Evolutionary conservation across 2,888 invertebrate genomes (phyloP).

Genomic region (Syrista parreyssii): DNA sequence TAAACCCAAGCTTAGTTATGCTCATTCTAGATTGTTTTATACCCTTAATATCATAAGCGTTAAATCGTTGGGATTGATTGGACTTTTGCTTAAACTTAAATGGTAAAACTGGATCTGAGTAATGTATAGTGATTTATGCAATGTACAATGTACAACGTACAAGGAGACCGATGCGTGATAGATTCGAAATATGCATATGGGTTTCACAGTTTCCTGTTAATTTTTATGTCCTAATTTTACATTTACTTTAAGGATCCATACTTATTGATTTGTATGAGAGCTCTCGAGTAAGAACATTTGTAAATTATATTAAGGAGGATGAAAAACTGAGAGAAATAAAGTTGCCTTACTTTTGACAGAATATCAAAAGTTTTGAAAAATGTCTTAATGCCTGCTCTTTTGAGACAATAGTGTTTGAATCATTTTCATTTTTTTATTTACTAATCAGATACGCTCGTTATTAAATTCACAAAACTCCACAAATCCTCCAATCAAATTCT

Average conservation of each 20-base stretch:
- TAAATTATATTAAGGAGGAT: conserved; percentile 60
- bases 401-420: neutral
- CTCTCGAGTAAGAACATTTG: conserved; percentile 52
- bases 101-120: neutral
- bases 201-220: conserved; percentile 51
- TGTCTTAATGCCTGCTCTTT: neutral
- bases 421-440: neutral
- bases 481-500: neutral
- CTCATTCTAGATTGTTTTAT: neutral
- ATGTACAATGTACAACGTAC: conserved; percentile 52
- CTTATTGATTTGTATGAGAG: conserved; percentile 55
- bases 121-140: conserved; percentile 21
- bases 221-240: conserved; percentile 48
- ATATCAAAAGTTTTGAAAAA: neutral
- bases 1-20: neutral
- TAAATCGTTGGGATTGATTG: neutral
- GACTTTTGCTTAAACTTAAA: neutral
- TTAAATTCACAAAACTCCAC: neutral
- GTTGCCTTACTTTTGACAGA: conserved; percentile 6
- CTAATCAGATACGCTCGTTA: neutral
- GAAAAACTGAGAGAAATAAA: conserved; percentile 52
- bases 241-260: conserved; percentile 53
- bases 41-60: neutral
- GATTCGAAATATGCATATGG: conserved; percentile 35
- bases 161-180: conserved; percentile 29